Evolutionary conservation across 2,113 vertebrate species (phyloP), one percentile per base, ranked within the genome.

Genomic region (Chlorodrepanis virens): DNA sequence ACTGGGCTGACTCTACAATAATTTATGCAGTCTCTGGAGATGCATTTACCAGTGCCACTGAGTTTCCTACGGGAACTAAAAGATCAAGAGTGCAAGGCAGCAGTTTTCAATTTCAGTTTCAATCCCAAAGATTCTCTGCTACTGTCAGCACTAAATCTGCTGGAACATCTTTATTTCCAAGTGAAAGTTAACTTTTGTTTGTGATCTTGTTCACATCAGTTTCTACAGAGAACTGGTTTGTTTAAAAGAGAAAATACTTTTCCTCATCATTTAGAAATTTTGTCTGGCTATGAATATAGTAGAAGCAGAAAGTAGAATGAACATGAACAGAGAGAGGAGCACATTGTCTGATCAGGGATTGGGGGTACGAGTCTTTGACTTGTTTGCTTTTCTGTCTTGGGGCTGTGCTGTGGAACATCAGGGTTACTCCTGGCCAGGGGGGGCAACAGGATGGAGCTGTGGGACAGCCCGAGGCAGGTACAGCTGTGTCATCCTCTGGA

Each of bases 301-400:
- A 39, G 61, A 91, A 87, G n/a, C 29, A 87, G 40, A 47, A 40
- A 67, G 33, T 14, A 23, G 45, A 75, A 35, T 42, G 21, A 42
- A 8, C 2, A 9, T 57, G 35, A 76, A 14, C 18, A 50, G 52
- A 79, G 29, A 13, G 37, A 33, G 2, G 10, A 29, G 28, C 37
- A 23, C 14, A 1, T 27, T 28, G 19, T 37, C 19, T 53, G 40
- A 23, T 54, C 35, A 10, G 47, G n/a, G 47, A 20, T 57, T 67
- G 56, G 60, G 35, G 45, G 10, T 39, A 7, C 22, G 11, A 0
- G 0, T n/a, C 29, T 69, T 42, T 35, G 31, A 29, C 23, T 75
- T 0, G 0, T 57, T 77, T 63, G 33, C 45, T 78, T 74, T 90
- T 81, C 37, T 86, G 0, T 65, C 31, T 33, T 54, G 33, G 14